A percentile compares a stretch with the other conserved stretches of the same genome.
Evolutionary conservation across 2,797 vertebrate species (phyloP).

Genomic region (Lemur catta): DNA sequence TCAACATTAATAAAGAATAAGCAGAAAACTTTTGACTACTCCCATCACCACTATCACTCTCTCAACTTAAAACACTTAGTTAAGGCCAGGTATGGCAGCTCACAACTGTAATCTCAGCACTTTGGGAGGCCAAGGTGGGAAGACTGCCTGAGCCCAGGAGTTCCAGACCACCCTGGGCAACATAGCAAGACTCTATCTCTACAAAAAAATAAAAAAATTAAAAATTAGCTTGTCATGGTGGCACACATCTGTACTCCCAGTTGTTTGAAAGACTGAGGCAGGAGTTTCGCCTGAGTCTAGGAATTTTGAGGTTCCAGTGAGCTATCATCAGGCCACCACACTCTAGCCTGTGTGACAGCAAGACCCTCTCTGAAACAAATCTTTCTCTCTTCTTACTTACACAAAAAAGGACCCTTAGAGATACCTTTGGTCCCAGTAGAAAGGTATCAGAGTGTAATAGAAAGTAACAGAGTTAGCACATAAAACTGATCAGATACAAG

Average conservation of each 20-base stretch:
- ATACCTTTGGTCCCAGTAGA: not conserved
- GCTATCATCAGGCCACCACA: not conserved
- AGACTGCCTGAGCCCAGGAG: not conserved
- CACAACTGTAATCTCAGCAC: not conserved
- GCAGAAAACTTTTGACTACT: conserved; percentile 16
- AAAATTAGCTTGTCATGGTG: not conserved
- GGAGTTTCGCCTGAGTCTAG: not conserved
- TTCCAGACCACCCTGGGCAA: no score
- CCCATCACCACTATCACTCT: not conserved
- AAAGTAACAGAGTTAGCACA: not conserved
- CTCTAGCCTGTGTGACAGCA: not conserved
- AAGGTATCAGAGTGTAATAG: not conserved
- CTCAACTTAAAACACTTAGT: conserved; percentile 23
- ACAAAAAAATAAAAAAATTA: not conserved
- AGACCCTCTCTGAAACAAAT: not conserved
- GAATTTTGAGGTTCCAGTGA: not conserved
- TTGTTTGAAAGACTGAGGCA: not conserved
- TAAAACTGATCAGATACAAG: not conserved
- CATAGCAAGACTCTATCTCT: not conserved
- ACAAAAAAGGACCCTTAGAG: not conserved
- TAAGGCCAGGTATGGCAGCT: not conserved
- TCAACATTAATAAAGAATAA: not conserved
- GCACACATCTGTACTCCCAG: not conserved
- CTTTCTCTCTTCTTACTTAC: not conserved
- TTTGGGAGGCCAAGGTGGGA: not conserved